phyloP scores from a whole-genome alignment of 2,113 vertebrate species.

The Amphilophus citrinellus region DNA sequence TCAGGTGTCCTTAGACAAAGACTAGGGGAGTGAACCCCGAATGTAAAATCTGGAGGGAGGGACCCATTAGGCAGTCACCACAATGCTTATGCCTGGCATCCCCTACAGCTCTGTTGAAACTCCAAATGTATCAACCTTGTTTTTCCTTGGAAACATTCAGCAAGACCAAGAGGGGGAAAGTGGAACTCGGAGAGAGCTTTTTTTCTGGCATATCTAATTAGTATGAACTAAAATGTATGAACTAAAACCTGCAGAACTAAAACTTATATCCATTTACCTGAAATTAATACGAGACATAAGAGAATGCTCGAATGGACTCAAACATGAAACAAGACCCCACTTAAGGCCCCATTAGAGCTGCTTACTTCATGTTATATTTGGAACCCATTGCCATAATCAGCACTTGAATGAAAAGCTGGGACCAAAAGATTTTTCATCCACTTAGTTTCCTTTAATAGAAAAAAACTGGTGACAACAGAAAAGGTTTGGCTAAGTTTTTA shows the following conservation, averaged over 20 bases:
- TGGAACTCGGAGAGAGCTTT: too few relatives aligned
- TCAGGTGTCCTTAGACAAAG: too few relatives aligned
- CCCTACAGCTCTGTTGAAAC: too few relatives aligned
- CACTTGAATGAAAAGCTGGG: not conserved
- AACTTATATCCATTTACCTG: not conserved
- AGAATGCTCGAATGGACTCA: not conserved
- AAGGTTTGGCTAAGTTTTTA: not conserved
- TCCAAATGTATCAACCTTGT: too few relatives aligned
- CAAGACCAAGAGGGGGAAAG: too few relatives aligned
- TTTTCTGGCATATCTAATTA: too few relatives aligned
- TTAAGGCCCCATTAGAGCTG: conserved; percentile 31
- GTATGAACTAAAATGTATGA: not conserved
- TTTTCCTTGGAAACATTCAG: too few relatives aligned
- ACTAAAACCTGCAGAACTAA: not conserved
- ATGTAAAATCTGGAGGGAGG: too few relatives aligned
- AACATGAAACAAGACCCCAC: conserved; percentile 13
- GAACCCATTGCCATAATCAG: not conserved
- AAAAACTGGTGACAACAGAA: not conserved
- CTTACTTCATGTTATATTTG: conserved; percentile 3
- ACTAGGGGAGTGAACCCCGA: too few relatives aligned
- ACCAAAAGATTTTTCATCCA: not conserved
- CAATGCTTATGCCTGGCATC: too few relatives aligned
- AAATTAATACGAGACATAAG: not conserved
- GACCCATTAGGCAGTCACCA: too few relatives aligned
- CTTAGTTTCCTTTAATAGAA: not conserved